Base-by-base conservation (phyloP, 2,888 invertebrate species). In the Clepsis dumicolana region DNA sequence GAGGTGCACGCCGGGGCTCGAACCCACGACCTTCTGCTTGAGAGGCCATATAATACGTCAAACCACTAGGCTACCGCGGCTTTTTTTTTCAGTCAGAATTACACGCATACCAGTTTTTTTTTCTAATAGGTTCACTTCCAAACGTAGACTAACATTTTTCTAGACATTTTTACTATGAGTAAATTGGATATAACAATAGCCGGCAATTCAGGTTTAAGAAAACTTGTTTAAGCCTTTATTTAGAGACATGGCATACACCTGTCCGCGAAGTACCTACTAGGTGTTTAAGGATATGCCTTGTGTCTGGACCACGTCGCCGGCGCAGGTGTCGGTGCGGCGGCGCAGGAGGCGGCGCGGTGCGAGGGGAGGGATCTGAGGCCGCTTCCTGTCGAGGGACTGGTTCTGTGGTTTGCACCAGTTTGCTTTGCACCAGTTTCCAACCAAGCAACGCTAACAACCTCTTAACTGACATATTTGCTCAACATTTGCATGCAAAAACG, bases 321-420 rank as follows among this genome's bases (percentile, higher is more conserved):
- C 57, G 50, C 59, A 77, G 68, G 76, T 73, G 78, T 75, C 73
- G 73, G 72, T 27, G 12, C 41, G 59, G 75, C 71, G 70, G 75
- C 71, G 70, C 70, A 73, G 63, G 56, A 16, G 18, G 66, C 53
- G 65, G 71, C 70, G 67, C 72, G 75, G 71, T 50, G 62, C 70
- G 70, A 67, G 73, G 75, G 71, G 77, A n/a, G 69, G 74, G 64
- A 66, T 81, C 83, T 90, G 90, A 90, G 90, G 90, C 88, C 90
- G 89, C 92, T 91, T 91, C 92, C 92, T 91, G 91, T 85, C 90
- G 84, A 82, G 85, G 84, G 89, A 92, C 92, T 87, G 92, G 92
- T 93, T 92, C 81, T 92, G 87, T 79, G 82, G 86, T 89, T 89
- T 91, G 90, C 89, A 91, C 91, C 87, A 91, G 88, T 89, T 87